Evolutionary conservation across 2,113 vertebrate species (phyloP), one percentile per base, ranked within the genome.

Genomic region (Saguinus imperator): DNA sequence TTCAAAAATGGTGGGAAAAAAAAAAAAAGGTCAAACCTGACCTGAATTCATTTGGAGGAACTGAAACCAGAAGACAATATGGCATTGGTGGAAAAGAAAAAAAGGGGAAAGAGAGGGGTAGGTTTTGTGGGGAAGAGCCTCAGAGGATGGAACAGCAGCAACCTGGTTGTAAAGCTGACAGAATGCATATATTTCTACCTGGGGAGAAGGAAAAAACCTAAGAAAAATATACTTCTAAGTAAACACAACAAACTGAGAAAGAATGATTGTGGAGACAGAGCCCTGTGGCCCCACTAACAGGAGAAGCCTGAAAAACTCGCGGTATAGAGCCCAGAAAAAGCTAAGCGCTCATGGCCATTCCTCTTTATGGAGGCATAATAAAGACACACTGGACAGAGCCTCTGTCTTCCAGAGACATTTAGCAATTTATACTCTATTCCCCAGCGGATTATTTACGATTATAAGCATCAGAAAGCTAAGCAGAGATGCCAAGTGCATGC

Each of bases 281-380:
- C 25, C 1, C 20, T 45, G 5, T 14, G 27, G 32, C 14, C 3
- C 0, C 14, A 29, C 52, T 1, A 1, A 8, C 0, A 0, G 1
- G 17, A n/a, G 21, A 27, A 2, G n/a, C 29, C 58, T 61, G 35
- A 32, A 40, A 5, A 4, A 12, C 55, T 43, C 5, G 0, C 13
- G 0, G 7, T 45, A 10, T 0, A 35, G 25, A 48, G 52, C 25
- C 37, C 50, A 86, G 25, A 79, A 43, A 35, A 16, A 55, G 29
- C 0, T 0, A 2, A 1, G 14, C 14, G 21, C 21, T 50, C 55
- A 43, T 61, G 32, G n/a, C 18, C 4, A 0, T 0, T 6, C 27
- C 17, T 57, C 58, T 61, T 35, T 4, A 87, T 37, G 55, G 52
- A 84, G 4, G 4, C 16, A 16, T 29, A 20, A 48, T 1, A 37